Base-by-base conservation (phyloP, 2,888 invertebrate genomes). In the Pollenia labialis region DNA sequence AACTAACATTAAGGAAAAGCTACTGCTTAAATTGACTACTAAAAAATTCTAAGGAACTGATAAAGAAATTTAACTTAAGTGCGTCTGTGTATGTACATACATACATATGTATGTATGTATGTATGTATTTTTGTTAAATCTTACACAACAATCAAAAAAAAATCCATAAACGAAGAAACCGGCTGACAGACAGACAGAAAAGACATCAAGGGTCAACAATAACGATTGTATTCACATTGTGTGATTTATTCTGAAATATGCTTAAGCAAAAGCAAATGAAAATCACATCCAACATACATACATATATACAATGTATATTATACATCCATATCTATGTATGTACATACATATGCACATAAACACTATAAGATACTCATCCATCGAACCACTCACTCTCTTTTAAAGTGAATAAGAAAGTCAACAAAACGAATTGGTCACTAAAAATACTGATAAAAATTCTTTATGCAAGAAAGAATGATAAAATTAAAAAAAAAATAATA, bases 41-140 rank as follows among this genome's bases (percentile, higher is more conserved):
- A 44, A 74, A 77, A 79, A 82, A 77, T 40, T 40, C 48, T 69
- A 60, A 85, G 40, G 81, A 81, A 60, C 68, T 50, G 68, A 82
- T 83, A 77, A 69, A 74, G 77, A 71, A 62, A 14, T 69, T 66
- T 56, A 76, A 62, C 4, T 32, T 32, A 32, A 4, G 1, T 32
- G 6, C 32, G 6, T 32, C 4, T 6, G 32, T 32, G 32, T 6
- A 3, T n/a, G n/a, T n/a, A n/a, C n/a, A n/a, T n/a, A n/a, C n/a
- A n/a, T n/a, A n/a, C n/a, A n/a, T n/a, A n/a, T n/a, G n/a, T n/a
- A n/a, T n/a, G n/a, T n/a, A n/a, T n/a, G n/a, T n/a, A n/a, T n/a
- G n/a, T 32, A 6, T 44, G 14, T 85, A 44, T 52, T 62, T 82
- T 68, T 60, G 50, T 58, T 81, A 14, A 87, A 80, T 80, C 83